Evolutionary conservation across 2,888 invertebrate species (phyloP).

Genomic region (Ellobium chinense): DNA sequence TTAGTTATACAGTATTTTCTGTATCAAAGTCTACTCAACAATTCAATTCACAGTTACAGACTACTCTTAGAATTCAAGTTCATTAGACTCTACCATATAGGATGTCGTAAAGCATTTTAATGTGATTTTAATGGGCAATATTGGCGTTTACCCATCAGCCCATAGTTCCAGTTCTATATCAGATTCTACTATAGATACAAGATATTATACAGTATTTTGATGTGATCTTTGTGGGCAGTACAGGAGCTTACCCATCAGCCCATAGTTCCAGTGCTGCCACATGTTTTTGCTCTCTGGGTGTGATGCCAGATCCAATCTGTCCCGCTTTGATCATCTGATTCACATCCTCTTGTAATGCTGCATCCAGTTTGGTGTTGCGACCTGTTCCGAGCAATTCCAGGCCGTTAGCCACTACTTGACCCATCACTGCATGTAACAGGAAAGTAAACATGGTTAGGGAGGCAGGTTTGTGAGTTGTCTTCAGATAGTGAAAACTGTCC

Average conservation of each 20-base stretch:
- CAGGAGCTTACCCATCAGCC: slow-evolving; percentile 78
- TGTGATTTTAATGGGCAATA: too few relatives aligned
- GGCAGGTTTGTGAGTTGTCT: too few relatives aligned
- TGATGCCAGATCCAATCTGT: slow-evolving; percentile 48
- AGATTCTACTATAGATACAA: too few relatives aligned
- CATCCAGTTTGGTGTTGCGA: slow-evolving; percentile 70
- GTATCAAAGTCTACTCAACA: too few relatives aligned
- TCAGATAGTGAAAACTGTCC: too few relatives aligned
- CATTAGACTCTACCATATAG: too few relatives aligned
- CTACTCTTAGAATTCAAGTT: too few relatives aligned
- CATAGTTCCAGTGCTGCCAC: slow-evolving; percentile 78
- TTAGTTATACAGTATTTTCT: too few relatives aligned
- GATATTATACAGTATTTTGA: too few relatives aligned
- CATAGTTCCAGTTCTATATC: too few relatives aligned
- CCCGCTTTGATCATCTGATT: slow-evolving; percentile 65
- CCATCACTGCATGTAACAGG: slow-evolving; percentile 77
- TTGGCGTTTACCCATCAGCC: slow-evolving; percentile 78
- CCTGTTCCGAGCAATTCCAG: slow-evolving; percentile 80
- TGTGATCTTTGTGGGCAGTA: background rate
- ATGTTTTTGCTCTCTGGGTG: slow-evolving; percentile 78
- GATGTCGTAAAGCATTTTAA: too few relatives aligned
- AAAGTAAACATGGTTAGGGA: background rate
- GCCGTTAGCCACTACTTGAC: slow-evolving; percentile 78
- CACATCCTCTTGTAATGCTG: slow-evolving; percentile 72
- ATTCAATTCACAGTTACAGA: too few relatives aligned